phyloP scores from a whole-genome alignment of 1,140 invertebrate species.

The Aethina tumida region DNA sequence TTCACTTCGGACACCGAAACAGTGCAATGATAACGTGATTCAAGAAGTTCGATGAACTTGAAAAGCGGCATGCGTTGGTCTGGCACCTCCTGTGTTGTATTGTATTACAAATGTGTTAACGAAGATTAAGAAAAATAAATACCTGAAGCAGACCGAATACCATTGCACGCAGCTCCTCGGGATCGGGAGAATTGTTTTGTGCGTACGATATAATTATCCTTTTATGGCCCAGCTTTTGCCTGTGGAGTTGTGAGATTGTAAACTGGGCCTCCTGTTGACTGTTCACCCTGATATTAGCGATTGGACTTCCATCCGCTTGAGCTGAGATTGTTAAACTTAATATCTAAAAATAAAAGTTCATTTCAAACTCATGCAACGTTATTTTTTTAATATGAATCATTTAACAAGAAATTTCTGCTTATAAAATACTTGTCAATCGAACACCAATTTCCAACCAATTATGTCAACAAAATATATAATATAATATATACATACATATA shows the following conservation, averaged over 20 bases:
- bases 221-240: conserved; percentile 73
- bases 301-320: conserved; percentile 58
- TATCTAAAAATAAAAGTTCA: conserved; percentile 40
- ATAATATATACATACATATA: too few relatives aligned
- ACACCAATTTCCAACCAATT: too few relatives aligned
- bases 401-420: too few relatives aligned
- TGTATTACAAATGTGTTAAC: conserved; percentile 1
- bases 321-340: conserved; percentile 53
- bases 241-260: conserved; percentile 73
- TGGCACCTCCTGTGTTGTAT: conserved; percentile 53
- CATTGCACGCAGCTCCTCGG: conserved; percentile 54
- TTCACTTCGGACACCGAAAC: conserved; percentile 73
- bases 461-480: too few relatives aligned
- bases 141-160: conserved; percentile 51
- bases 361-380: not conserved
- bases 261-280: conserved; percentile 59
- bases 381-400: not conserved
- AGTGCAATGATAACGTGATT: conserved; percentile 68
- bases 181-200: conserved; percentile 51
- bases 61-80: conserved; percentile 68
- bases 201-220: conserved; percentile 69
- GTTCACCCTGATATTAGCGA: conserved; percentile 56
- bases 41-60: conserved; percentile 77
- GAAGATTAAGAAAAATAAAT: conserved; percentile 5
- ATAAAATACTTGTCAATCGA: too few relatives aligned